These are phyloP conservation scores for Psittacara wagleri DNA, from an alignment of 2,113 vertebrate genomes.

Conservation along the genomic window DNA sequence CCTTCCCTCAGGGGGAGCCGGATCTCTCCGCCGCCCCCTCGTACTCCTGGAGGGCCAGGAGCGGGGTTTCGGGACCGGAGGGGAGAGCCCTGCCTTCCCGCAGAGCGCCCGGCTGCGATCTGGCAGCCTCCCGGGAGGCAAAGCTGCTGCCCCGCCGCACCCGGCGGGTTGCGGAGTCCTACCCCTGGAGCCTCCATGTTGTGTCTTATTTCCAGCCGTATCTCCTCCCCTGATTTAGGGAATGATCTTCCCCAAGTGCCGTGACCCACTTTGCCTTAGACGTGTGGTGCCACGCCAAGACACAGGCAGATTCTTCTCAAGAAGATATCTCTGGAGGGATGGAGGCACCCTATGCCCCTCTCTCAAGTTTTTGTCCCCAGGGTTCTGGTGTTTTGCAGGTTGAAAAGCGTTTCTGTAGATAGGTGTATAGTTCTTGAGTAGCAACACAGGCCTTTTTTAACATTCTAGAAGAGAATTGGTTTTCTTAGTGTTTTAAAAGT, in stretches of 20 bases:
- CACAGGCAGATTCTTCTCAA: background rate
- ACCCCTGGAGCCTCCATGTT: background rate
- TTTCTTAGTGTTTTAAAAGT: background rate
- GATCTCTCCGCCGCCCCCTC: constrained; percentile 32
- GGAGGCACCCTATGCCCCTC: background rate
- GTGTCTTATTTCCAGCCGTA: background rate
- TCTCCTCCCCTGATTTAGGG: background rate
- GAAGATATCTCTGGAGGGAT: background rate
- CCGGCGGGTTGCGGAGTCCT: background rate
- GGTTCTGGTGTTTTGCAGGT: background rate
- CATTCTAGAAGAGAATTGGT: background rate
- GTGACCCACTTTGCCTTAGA: constrained; percentile 22
- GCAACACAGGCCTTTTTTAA: background rate
- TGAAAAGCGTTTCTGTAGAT: background rate
- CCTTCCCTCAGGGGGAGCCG: background rate
- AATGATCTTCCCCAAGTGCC: background rate
- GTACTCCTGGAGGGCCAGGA: background rate
- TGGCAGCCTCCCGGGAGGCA: background rate
- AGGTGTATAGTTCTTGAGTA: background rate
- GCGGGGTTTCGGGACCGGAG: background rate
- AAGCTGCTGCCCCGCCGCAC: background rate
- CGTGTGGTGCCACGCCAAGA: background rate
- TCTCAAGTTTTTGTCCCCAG: background rate
- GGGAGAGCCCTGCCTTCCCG: background rate
- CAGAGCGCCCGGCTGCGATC: background rate